Evolutionary conservation across 2,797 vertebrate genomes (phyloP).

Genomic region (Acanthiza pusilla): DNA sequence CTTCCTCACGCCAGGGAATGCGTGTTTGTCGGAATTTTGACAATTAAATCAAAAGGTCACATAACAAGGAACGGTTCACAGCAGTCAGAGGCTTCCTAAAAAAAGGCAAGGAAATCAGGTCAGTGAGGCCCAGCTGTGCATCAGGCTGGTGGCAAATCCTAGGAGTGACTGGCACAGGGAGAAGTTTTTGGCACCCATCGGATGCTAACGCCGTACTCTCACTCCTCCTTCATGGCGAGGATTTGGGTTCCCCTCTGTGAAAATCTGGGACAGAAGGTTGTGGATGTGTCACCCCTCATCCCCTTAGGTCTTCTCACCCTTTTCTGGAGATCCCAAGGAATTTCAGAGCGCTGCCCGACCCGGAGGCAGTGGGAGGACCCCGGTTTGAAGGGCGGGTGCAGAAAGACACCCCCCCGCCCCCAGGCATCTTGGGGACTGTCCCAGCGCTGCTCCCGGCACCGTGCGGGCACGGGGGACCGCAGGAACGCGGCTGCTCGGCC

Average conservation of each 20-base stretch:
- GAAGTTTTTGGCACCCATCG: neutral
- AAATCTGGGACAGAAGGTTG: neutral
- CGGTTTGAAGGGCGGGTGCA: neutral
- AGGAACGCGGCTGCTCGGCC: fast-evolving
- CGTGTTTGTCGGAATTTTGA: neutral
- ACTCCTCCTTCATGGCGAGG: fast-evolving
- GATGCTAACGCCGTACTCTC: neutral
- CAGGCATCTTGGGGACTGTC: fast-evolving
- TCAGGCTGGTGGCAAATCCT: neutral
- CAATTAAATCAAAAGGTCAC: neutral
- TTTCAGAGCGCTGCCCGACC: neutral
- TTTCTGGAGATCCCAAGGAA: neutral
- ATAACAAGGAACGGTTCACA: neutral
- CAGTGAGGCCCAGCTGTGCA: neutral
- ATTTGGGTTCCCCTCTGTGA: neutral
- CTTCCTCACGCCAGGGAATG: neutral
- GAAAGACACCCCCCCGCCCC: fast-evolving
- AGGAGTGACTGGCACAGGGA: neutral
- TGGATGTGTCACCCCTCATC: neutral
- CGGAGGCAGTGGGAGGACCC: too few species aligned
- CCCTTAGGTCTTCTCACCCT: neutral
- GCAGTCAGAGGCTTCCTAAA: neutral
- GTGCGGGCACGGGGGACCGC: fast-evolving
- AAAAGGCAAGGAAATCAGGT: neutral
- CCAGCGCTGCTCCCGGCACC: fast-evolving